Base-by-base conservation (phyloP, 1,140 invertebrate species). In the Polyergus mexicanus region DNA sequence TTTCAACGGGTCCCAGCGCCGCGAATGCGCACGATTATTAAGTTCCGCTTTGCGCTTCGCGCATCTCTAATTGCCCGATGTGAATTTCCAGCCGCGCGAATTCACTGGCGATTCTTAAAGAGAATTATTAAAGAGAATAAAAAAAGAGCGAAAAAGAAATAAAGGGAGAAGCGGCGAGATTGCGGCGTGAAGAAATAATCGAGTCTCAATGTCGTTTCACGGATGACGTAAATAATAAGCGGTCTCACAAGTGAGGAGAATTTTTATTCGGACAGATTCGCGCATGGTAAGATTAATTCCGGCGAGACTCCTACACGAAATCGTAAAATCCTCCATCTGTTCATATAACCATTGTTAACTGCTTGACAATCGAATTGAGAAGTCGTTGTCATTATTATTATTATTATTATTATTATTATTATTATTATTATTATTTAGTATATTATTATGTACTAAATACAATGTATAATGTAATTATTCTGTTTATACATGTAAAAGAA, bases 1-100 rank as follows among this genome's bases (percentile, higher is more conserved):
- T 93, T 89, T 93, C 91, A 92, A 92, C 87, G 90, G 91, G 78
- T 92, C 89, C 86, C 56, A 87, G 80, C 84, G 88, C 77, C 74
- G 77, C 83, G 84, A 90, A 86, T 92, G 89, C 84, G 86, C 85
- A 89, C 89, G 92, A 93, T 93, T 91, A 93, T 93, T 91, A 91
- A 91, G 92, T 92, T 92, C 89, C 92, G 92, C 91, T 92, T 92
- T 90, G 89, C 91, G 87, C 85, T 88, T 75, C 74, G 87, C 77
- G 91, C 88, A 87, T 84, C 75, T 86, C 87, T 93, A 92, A 91
- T 92, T 92, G 81, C 89, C 68, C 54, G 51, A 68, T 88, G 88
- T 88, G 88, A 85, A 91, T 88, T 81, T 68, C 54, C 16, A 83
- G 74, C 81, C 71, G 75, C 65, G 87, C 68, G 60, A 80, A 77